Evolutionary conservation across 2,113 vertebrate genomes (phyloP).

Genomic region (Astatotilapia flaviijosephi): DNA sequence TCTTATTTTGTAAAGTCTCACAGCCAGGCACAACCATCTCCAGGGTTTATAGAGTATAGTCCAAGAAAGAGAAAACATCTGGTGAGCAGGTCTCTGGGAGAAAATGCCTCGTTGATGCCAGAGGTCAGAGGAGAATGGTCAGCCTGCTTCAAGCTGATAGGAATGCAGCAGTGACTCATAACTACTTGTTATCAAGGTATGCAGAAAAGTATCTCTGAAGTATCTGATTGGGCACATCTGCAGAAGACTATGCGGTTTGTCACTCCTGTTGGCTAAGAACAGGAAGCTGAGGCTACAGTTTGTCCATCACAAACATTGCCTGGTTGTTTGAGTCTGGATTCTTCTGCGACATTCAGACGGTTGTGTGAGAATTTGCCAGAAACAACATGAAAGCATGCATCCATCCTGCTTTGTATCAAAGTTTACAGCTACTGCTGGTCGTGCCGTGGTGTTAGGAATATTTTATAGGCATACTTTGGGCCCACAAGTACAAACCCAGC

Average conservation of each 20-base stretch:
- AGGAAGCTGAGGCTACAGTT: neutral
- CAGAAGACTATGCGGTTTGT: neutral
- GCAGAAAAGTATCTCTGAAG: neutral
- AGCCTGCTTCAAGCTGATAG: neutral
- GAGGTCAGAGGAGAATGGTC: neutral
- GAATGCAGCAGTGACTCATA: neutral
- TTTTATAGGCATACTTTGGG: neutral
- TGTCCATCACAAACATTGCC: neutral
- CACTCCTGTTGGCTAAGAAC: neutral
- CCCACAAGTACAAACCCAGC: neutral
- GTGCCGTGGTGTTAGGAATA: neutral
- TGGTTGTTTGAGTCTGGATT: neutral
- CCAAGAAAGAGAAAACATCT: neutral
- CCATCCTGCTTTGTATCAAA: neutral
- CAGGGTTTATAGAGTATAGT: neutral
- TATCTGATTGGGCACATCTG: neutral
- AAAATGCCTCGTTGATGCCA: neutral
- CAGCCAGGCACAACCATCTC: neutral
- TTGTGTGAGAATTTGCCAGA: neutral
- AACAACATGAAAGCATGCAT: neutral
- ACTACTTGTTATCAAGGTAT: neutral
- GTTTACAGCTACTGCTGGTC: rapidly evolving
- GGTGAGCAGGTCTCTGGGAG: neutral
- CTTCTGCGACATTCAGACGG: neutral
- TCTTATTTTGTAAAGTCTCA: neutral